Evolutionary conservation across 1,140 invertebrate species (phyloP).

Genomic region (Pseudachorutes palmiensis): DNA sequence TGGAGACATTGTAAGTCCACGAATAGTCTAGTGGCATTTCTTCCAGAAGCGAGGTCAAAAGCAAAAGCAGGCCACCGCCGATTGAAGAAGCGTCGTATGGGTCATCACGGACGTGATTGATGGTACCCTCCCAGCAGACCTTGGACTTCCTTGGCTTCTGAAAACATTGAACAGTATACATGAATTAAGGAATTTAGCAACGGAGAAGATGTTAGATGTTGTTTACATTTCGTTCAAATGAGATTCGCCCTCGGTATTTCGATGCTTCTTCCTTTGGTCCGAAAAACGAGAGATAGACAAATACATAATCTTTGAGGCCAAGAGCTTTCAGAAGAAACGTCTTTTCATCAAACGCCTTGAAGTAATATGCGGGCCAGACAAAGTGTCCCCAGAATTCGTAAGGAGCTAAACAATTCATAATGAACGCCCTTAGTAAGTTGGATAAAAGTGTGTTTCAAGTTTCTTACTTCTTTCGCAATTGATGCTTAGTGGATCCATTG

Average conservation of each 20-base stretch:
- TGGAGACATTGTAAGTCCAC: neutral
- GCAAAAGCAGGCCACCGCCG: neutral
- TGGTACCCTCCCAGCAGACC: slow-evolving; percentile 22
- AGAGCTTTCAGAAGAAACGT: slow-evolving; percentile 25
- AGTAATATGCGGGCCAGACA: slow-evolving; percentile 31
- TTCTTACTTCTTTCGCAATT: neutral
- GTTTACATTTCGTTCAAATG: slow-evolving; percentile 13
- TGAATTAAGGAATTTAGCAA: neutral
- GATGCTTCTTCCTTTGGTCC: slow-evolving; percentile 21
- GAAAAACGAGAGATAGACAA: slow-evolving; percentile 20
- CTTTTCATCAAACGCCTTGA: slow-evolving; percentile 15
- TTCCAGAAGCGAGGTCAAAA: neutral
- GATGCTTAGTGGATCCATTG: slow-evolving; percentile 15
- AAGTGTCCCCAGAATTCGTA: slow-evolving; percentile 11
- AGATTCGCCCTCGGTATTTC: slow-evolving; percentile 19
- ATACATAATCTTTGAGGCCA: slow-evolving; percentile 14
- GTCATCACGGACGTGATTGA: slow-evolving; percentile 29
- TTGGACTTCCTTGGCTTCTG: slow-evolving; percentile 11
- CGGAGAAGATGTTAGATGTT: neutral
- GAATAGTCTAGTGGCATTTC: neutral
- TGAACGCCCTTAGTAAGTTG: too few relatives aligned
- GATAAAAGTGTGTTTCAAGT: neutral
- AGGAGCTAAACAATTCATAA: neutral
- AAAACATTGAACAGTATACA: neutral
- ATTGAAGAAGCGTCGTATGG: slow-evolving; percentile 15